Conservation (phyloP, 2,797 vertebrate species). For the Oceanodroma leucorhoa region DNA sequence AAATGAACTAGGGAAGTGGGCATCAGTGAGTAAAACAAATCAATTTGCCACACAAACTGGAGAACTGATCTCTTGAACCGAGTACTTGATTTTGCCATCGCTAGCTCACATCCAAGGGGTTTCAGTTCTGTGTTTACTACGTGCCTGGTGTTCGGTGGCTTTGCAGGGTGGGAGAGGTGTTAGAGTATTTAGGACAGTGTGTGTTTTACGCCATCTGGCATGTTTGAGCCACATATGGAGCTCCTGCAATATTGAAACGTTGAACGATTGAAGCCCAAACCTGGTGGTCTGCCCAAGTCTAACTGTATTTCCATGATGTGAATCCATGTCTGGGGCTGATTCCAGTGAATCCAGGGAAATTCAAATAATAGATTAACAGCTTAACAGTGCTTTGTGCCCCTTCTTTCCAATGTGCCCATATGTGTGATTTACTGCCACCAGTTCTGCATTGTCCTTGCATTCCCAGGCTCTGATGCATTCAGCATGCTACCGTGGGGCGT, state of each 20-base stretch:
- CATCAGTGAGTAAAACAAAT: slow-evolving; percentile 33
- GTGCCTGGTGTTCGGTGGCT: not conserved
- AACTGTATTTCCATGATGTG: not conserved
- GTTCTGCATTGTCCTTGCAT: not conserved
- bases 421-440: not conserved
- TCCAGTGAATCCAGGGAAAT: not conserved
- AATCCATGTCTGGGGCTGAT: not conserved
- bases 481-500: not conserved
- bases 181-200: slow-evolving; percentile 22
- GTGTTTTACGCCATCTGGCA: slow-evolving; percentile 41
- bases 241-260: not conserved
- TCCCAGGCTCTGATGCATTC: not conserved
- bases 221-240: slow-evolving; percentile 19
- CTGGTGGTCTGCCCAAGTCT: not conserved
- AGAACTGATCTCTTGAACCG: not conserved
- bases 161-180: not conserved
- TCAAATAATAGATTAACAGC: not conserved
- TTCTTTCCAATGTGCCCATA: not conserved
- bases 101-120: not conserved
- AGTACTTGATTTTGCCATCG: not conserved
- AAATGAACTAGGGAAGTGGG: slow-evolving; percentile 8
- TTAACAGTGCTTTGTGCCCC: not conserved
- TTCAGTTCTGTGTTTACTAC: not conserved
- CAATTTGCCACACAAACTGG: not conserved
- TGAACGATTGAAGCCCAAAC: not conserved